Base-by-base conservation (phyloP, 2,797 vertebrate genomes). In the Taenioides sp. region DNA sequence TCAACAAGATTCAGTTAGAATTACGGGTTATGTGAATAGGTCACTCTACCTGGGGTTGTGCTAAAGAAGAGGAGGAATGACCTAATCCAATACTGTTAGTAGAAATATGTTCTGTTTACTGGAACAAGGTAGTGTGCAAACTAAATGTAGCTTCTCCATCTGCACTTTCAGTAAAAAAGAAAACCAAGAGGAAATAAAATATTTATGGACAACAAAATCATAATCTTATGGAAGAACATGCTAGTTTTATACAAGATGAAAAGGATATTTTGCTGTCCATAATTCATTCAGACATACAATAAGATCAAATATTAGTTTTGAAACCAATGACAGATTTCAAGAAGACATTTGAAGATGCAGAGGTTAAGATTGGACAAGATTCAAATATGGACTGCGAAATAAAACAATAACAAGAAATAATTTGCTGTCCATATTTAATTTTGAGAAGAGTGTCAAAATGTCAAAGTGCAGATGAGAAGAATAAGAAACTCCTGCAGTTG, bases 391-490 rank as follows among this genome's bases (percentile, higher is more conserved):
- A 55, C n/a, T 11, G 22, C n/a, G 12, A 55, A 23, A 55, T 55
- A 55, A 22, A 22, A 22, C 9, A 54, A 23, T 55, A 22, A 2
- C n/a, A 55, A 55, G 52, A 25, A 28, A 28, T 25, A 59, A 2
- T 59, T 27, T 59, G 57, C 5, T 59, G 57, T 59, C 25, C 57
- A 59, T 37, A 62, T 62, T 63, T 31, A 4, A 62, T n/a, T 22
- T 54, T n/a, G 20, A 54, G 20, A n/a, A 52, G 52, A 54, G 20
- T n/a, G 52, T 22, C 52, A 57, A 63, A 63, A 28, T 18, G 20
- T 54, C 52, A 57, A 63, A 63, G 31, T 31, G 28, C 25, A 63
- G 18, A n/a, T 63, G 61, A 63, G 20, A 34, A n/a, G 61, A 63
- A n/a, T 10, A 12, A 40, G 20, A 63, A 18, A 63, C 0, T 23